Evolutionary conservation across 1,140 invertebrate species (phyloP), one percentile per base, ranked within the genome.

Genomic region (Drosophila serrata): DNA sequence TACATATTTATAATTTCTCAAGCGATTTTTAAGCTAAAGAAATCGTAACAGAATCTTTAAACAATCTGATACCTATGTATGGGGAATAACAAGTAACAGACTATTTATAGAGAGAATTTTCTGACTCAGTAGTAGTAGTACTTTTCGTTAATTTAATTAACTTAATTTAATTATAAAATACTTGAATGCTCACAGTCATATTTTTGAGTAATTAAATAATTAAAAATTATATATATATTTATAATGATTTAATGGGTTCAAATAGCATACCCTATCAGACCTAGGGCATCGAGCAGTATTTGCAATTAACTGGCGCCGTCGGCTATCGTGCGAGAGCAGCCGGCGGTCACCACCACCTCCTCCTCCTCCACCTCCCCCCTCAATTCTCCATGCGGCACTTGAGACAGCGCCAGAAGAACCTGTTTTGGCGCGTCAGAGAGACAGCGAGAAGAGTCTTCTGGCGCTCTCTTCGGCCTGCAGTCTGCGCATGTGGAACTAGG

Each of bases 271-370:
- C 56, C 40, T 11, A 24, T 17, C n/a, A 29, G 40, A 7, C 40
- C 62, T 59, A 64, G 68, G 62, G 77, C 73, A 75, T 81, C 61
- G 42, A 77, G 73, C 80, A 80, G 81, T 82, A 63, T 91, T 91
- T 91, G 88, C 87, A 91, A 91, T 91, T 91, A 91, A 88, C 81
- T 91, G 88, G 88, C 88, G 88, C 88, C 88, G 85, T 78, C 58
- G 86, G 86, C 85, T 85, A 75, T 81, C 80, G 79, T 84, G 77
- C 77, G 69, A 81, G 80, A 80, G 68, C 76, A 77, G 64, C 81
- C 75, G 67, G 39, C 55, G 55, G 58, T 64, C 55, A 48, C 56
- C 46, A 27, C 31, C 51, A 19, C 29, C 45, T 31, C 45, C 49
- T 17, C 42, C n/a, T 42, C n/a, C n/a, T 5, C 12, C 37, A 5